These are phyloP conservation scores for Diploscapter pachys DNA, from an alignment of 1,140 invertebrate species.

Conservation along the genomic window DNA sequence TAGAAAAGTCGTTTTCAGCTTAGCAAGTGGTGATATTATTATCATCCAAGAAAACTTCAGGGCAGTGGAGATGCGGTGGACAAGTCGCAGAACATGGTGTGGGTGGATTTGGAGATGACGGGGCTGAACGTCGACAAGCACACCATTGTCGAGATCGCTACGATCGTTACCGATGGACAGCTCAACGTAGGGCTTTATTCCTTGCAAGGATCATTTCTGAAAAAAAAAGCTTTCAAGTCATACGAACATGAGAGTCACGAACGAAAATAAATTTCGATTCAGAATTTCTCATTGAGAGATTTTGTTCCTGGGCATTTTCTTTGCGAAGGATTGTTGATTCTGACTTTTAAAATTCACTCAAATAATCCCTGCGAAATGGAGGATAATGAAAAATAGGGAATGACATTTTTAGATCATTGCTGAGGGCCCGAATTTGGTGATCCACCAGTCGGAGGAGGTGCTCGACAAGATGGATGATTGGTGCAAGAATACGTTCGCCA, in stretches of 20 bases:
- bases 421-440: conserved; percentile 72
- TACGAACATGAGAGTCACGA: too few species aligned
- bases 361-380: too few species aligned
- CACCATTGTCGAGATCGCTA: conserved; percentile 81
- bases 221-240: too few species aligned
- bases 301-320: too few species aligned
- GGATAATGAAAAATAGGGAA: too few species aligned
- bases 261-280: too few species aligned
- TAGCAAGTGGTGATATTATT: too few species aligned
- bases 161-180: conserved; percentile 77
- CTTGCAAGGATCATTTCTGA: neutral
- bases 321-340: too few species aligned
- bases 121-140: conserved; percentile 72
- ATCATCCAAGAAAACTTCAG: too few species aligned
- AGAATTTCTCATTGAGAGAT: too few species aligned
- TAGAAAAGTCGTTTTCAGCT: too few species aligned
- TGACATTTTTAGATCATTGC: conserved; percentile 65
- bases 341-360: too few species aligned
- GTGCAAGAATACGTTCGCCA: conserved; percentile 39
- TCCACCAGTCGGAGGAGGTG: conserved; percentile 73
- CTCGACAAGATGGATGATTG: conserved; percentile 64
- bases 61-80: neutral
- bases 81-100: conserved; percentile 20
- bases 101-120: conserved; percentile 66
- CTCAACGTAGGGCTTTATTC: conserved; percentile 64